phyloP scores from a whole-genome alignment of 2,888 invertebrate genomes.

The Caenorhabditis panamensis region DNA sequence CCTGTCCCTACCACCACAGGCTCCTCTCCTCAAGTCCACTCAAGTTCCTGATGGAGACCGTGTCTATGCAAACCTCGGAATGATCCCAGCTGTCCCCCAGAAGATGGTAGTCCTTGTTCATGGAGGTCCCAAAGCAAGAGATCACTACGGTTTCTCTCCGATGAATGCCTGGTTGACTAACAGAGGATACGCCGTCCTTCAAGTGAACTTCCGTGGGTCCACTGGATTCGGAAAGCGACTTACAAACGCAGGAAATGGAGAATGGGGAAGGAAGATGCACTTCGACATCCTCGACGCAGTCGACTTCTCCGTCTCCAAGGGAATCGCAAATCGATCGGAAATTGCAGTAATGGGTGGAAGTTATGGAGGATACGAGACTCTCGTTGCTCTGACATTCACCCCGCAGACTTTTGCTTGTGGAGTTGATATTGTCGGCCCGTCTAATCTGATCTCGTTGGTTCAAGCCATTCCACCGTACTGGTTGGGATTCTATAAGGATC shows the following conservation, averaged over 20 bases:
- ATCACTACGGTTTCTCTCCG: slow-evolving; percentile 77
- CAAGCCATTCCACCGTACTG: slow-evolving; percentile 81
- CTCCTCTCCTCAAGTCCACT: slow-evolving; percentile 65
- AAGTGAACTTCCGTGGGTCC: slow-evolving; percentile 80
- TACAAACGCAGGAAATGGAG: slow-evolving; percentile 80
- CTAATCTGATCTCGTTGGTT: slow-evolving; percentile 78
- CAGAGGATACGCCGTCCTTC: slow-evolving; percentile 79
- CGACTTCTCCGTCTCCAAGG: slow-evolving; percentile 76
- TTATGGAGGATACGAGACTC: slow-evolving; percentile 80
- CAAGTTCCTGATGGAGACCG: slow-evolving; percentile 74
- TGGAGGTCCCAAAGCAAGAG: slow-evolving; percentile 80
- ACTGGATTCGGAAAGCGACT: slow-evolving; percentile 80
- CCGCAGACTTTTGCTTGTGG: slow-evolving; percentile 80
- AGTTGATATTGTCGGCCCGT: slow-evolving; percentile 80
- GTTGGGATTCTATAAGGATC: slow-evolving; percentile 79
- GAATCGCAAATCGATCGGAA: slow-evolving; percentile 73
- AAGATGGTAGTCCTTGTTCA: slow-evolving; percentile 79
- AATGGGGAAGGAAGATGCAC: slow-evolving; percentile 81
- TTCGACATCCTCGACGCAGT: slow-evolving; percentile 80
- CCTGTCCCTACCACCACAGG: slow-evolving; percentile 78
- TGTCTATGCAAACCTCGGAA: slow-evolving; percentile 76
- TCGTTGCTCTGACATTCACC: slow-evolving; percentile 80
- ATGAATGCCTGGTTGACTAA: slow-evolving; percentile 79
- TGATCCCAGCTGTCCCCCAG: slow-evolving; percentile 77
- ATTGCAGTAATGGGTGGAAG: slow-evolving; percentile 78